Base-by-base conservation (phyloP, 1,140 invertebrate species). In the Mamestra configurata region DNA sequence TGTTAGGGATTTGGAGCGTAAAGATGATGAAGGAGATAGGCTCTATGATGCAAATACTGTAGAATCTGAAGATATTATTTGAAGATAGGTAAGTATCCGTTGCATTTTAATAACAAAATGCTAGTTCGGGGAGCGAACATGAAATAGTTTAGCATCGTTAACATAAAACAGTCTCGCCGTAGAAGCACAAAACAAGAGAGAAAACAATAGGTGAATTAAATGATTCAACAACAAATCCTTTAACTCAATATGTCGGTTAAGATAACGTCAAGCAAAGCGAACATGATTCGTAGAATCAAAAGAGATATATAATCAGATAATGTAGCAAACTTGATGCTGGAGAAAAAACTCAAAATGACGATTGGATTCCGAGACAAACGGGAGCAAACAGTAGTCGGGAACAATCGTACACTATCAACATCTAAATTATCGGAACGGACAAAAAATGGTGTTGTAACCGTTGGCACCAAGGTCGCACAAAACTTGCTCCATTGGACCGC, bases 401-500 rank as follows among this genome's bases (percentile, higher is more conserved):
- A 51, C 24, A 49, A 70, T 70, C 66, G 68, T 35, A 31, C n/a
- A 37, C 66, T 70, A 70, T 70, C 40, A 70, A 31, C 46, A 59
- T 57, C 53, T 59, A 57, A 75, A 57, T 59, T 53, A 71, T 71
- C 49, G 49, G 53, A 75, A 22, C 35, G 71, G 4, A 57, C 71
- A 75, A 75, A 75, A 75, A 75, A 43, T 55, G 51, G 27, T 27
- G 31, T 27, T 8, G 71, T 43, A 27, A 59, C 70, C 27, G 70
- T 37, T 20, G 71, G 18, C 7, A 22, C 37, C 71, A 75, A 75
- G 71, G 71, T 37, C 55, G 53, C 59, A 75, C n/a, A 20, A 35
- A 71, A 53, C 24, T 71, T 71, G 46, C 24, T 51, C 27, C 46
- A 53, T 18, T 18, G 18, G 35, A 27, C 22, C 43, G 40, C 13